phyloP scores from a whole-genome alignment of 1,140 invertebrate genomes.

The Ceratosolen solmsi region DNA sequence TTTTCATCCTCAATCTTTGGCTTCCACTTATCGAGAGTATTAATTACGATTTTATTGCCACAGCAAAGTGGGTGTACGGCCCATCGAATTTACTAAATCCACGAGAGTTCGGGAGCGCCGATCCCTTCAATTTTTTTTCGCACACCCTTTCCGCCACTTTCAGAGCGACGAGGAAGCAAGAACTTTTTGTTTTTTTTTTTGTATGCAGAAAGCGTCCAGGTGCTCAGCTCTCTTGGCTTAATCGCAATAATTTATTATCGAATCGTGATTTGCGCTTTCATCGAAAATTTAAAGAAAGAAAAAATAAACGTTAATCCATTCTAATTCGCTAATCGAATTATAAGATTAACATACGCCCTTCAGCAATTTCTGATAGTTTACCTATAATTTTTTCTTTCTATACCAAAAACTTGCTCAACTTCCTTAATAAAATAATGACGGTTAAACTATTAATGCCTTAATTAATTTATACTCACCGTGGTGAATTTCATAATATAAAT shows the following conservation, averaged over 20 bases:
- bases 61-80: slow-evolving; percentile 47
- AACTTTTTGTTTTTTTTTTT: slow-evolving; percentile 18
- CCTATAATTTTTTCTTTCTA: no score
- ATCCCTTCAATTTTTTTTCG: slow-evolving; percentile 31
- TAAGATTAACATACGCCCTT: background rate
- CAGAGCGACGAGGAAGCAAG: background rate
- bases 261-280: slow-evolving; percentile 32
- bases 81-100: slow-evolving; percentile 35
- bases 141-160: background rate
- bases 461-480: no score
- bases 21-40: slow-evolving; percentile 55
- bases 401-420: no score
- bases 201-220: background rate
- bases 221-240: slow-evolving; percentile 10
- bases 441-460: no score
- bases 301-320: background rate
- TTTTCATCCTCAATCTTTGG: slow-evolving; percentile 39
- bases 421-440: no score
- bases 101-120: background rate
- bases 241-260: slow-evolving; percentile 38
- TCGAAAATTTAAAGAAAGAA: no score
- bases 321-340: background rate
- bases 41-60: slow-evolving; percentile 57
- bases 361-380: background rate
- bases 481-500: no score